Base-by-base conservation (phyloP, 2,888 invertebrate genomes). In the Melanophora roralis region DNA sequence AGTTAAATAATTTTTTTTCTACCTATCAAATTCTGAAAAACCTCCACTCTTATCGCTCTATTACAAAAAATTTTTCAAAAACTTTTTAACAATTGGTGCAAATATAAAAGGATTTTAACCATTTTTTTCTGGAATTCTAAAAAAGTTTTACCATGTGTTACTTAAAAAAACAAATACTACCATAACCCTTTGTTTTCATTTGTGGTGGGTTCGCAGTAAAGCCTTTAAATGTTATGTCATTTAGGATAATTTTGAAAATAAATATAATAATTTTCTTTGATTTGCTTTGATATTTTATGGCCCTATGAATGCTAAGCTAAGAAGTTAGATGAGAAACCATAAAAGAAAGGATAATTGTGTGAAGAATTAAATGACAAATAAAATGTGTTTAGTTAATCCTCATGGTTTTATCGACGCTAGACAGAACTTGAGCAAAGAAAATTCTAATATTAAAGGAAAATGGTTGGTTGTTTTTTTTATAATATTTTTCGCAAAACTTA, bases 201-300 rank as follows among this genome's bases (percentile, higher is more conserved):
- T n/a, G 27, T 27, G 27, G 27, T 6, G 27, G 27, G 27, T 27
- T n/a, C n/a, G n/a, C n/a, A n/a, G n/a, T n/a, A n/a, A n/a, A 2
- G 14, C 9, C 21, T 32, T 68, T 68, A 62, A 62, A 47, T 68
- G 12, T 55, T 75, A 38, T 51, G 47, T 16, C 27, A 53, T 68
- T 60, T 60, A 60, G 38, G 59, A 59, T 51, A 49, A 71, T 60
- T 59, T 71, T 59, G 11, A 12, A 1, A 27, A 6, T 27, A 27
- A 27, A 12, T 60, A 60, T 49, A 71, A 57, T 69, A 69, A 59
- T 60, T 71, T 59, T 49, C 59, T 71, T 60, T 49, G 62, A 62
- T 45, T 62, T 45, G 45, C 16, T 45, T 47, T 34, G 32, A 34
- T 47, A 45, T 62, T 62, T 62, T 47, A 47, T 62, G 19, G 4